Evolutionary conservation across 2,888 invertebrate species (phyloP), one percentile per base, ranked within the genome.

Genomic region (Sphaeridia pumilis): DNA sequence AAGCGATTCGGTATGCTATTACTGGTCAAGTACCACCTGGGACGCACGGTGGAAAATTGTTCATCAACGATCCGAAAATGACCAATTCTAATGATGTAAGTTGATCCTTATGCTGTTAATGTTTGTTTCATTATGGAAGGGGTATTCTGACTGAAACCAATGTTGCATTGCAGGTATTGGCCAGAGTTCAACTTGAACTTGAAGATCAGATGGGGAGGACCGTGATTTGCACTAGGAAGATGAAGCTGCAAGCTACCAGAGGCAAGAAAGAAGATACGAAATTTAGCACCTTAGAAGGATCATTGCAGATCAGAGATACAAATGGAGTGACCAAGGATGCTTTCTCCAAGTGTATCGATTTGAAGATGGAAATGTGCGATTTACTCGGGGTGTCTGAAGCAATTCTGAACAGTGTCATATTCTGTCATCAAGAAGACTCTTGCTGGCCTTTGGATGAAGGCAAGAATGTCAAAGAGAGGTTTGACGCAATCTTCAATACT

Each of bases 391-490:
- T 98, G 1, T 88, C 95, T 0, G 88, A 88, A 69, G 82, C 97
- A 0, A 88, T 99, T 55, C 74, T 99, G 53, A 92, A 90, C 68
- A 87, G 90, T 70, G 98, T 99, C 0, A 84, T 99, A 65, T 95
- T 99, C 71, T 99, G 98, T 68, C 98, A 98, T 70, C 98, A 98
- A 78, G 98, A 98, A 71, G 93, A 98, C 61, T 84, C 93, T 0
- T 83, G 83, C 67, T 98, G 98, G 81, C 97, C 98, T 0, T 73
- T 98, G 50, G 88, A 92, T 68, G 92, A 94, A 70, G 85, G 86
- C 0, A 88, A 89, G 69, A 84, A 85, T 66, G 77, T 99, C 0
- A 99, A 98, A 69, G 84, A 87, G 61, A 84, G 85, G 64, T 97
- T 99, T 75, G 98, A 99, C 78, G 89, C 88, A 58, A 97, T 99